These are phyloP conservation scores for Ictalurus furcatus DNA, from an alignment of 2,113 vertebrate species.

Conservation along the genomic window DNA sequence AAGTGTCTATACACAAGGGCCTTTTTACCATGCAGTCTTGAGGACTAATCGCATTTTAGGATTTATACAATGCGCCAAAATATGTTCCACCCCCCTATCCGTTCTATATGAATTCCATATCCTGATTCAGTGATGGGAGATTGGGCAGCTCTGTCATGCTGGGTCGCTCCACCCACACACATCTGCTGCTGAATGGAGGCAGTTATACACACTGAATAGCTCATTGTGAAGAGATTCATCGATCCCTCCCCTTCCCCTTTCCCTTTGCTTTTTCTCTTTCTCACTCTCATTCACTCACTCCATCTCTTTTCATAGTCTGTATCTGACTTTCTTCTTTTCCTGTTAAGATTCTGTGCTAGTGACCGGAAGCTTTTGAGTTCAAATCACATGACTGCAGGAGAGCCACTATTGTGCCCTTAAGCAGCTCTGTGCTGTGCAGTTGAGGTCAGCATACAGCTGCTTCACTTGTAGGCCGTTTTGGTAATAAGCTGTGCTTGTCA, in stretches of 20 bases:
- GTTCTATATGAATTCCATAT: slow-evolving; percentile 50
- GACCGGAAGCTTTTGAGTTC: slow-evolving; percentile 24
- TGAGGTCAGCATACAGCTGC: slow-evolving; percentile 17
- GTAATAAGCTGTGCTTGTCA: background rate
- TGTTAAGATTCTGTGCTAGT: slow-evolving; percentile 10
- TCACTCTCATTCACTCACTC: slow-evolving; percentile 24
- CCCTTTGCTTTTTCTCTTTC: slow-evolving; percentile 27
- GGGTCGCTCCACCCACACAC: slow-evolving; percentile 42
- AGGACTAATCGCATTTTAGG: slow-evolving; percentile 37
- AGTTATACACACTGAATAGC: slow-evolving; percentile 46
- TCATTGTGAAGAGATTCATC: slow-evolving; percentile 49
- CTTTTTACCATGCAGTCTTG: slow-evolving; percentile 28
- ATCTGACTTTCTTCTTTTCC: slow-evolving; percentile 19
- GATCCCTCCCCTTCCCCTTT: slow-evolving; percentile 5
- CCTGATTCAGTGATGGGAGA: slow-evolving; percentile 24
- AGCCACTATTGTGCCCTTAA: slow-evolving; percentile 10
- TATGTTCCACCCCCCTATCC: slow-evolving; percentile 11
- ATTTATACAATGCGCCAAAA: slow-evolving; percentile 32
- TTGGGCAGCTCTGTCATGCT: slow-evolving; percentile 28
- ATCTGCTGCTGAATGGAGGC: slow-evolving; percentile 48
- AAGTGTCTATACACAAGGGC: slow-evolving; percentile 38
- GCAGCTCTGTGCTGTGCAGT: slow-evolving; percentile 10
- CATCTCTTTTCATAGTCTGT: slow-evolving; percentile 17
- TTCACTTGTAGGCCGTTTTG: slow-evolving; percentile 2
- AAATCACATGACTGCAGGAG: background rate